Evolutionary conservation across 2,113 vertebrate genomes (phyloP).

Genomic region (Myotis davidii): DNA sequence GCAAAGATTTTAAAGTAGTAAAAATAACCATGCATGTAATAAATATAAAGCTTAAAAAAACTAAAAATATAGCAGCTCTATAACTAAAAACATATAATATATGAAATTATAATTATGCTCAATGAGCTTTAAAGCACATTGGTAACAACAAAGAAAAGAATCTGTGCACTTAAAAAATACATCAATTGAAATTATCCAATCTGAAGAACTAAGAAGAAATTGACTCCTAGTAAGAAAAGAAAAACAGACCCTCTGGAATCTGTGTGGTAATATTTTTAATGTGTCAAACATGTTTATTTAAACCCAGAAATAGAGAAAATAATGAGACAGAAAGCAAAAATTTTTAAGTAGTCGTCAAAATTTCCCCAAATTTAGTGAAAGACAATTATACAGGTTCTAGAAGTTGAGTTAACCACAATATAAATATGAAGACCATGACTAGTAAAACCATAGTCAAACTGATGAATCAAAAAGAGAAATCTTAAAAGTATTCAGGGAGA

Average conservation of each 20-base stretch:
- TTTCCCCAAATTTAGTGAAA: neutral
- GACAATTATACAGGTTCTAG: neutral
- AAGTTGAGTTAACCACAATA: constrained; percentile 19
- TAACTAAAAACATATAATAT: neutral
- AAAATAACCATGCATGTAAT: neutral
- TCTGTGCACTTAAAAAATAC: neutral
- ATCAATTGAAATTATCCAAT: neutral
- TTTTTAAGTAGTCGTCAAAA: neutral
- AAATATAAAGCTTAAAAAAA: constrained; percentile 26
- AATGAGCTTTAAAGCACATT: constrained; percentile 2
- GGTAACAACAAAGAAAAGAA: neutral
- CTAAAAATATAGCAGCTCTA: neutral
- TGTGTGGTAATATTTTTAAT: neutral
- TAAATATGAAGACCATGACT: neutral
- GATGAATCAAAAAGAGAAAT: constrained; percentile 8
- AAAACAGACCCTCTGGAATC: neutral
- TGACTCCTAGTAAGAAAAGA: neutral
- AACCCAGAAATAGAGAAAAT: neutral
- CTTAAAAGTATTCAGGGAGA: neutral
- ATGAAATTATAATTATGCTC: neutral
- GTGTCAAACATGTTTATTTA: neutral
- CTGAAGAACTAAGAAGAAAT: neutral
- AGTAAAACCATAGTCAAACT: neutral
- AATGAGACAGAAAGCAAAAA: neutral
- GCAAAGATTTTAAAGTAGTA: constrained; percentile 6